A percentile compares a stretch with the other conserved stretches of the same genome.
These are phyloP conservation scores for Caenorhabditis sp. DNA, from an alignment of 2,888 invertebrate species.

Conservation along the genomic window DNA sequence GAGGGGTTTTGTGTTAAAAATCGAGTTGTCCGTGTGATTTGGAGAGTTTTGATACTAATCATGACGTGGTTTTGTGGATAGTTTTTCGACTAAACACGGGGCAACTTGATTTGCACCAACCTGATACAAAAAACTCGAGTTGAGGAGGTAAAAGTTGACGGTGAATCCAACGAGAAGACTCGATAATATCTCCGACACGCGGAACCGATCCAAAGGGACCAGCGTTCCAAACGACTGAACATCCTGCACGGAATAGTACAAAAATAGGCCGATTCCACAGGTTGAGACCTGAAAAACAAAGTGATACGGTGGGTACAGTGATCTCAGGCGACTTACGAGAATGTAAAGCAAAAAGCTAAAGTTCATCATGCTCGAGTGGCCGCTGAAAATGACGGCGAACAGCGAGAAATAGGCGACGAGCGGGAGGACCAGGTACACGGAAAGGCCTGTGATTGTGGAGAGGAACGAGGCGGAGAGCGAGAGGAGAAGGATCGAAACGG, in stretches of 20 bases:
- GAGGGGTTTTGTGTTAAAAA: not conserved
- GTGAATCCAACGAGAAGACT: constrained; percentile 60
- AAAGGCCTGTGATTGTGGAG: constrained; percentile 50
- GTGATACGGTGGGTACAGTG: not conserved
- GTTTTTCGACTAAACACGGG: no score
- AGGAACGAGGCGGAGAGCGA: constrained; percentile 53
- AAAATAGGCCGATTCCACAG: constrained; percentile 60
- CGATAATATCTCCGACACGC: constrained; percentile 34
- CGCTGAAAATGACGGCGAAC: constrained; percentile 62
- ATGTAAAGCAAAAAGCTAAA: constrained; percentile 52
- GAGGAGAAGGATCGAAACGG: constrained; percentile 44
- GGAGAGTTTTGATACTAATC: no score
- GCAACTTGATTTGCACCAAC: constrained; percentile 4
- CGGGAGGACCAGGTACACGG: constrained; percentile 46
- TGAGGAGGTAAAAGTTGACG: constrained; percentile 58
- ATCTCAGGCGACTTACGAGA: constrained; percentile 21
- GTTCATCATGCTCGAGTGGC: constrained; percentile 62
- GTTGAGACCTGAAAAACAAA: constrained; percentile 50
- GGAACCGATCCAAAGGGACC: constrained; percentile 43
- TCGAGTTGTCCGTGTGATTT: no score
- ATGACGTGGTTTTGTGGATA: no score
- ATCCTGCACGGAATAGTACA: constrained; percentile 67
- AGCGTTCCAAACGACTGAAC: constrained; percentile 58
- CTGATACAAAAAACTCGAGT: constrained; percentile 61
- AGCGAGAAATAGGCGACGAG: constrained; percentile 60